These are phyloP conservation scores for Muscicapa striata DNA, from an alignment of 2,797 vertebrate genomes.

Conservation along the genomic window DNA sequence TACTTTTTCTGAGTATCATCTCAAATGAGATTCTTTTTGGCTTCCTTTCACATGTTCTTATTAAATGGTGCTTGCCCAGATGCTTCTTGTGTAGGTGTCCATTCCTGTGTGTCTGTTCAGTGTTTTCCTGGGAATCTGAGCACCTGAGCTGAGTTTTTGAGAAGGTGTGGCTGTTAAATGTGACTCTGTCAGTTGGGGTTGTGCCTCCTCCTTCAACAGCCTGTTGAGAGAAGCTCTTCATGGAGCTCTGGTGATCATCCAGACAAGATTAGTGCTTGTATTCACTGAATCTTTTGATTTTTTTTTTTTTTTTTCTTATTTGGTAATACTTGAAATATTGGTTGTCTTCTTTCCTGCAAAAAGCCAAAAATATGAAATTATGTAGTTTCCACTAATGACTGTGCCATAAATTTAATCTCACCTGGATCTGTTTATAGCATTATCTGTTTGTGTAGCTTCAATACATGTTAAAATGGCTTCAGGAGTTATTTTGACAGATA, in stretches of 20 bases:
- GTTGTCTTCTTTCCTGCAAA: neutral
- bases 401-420: neutral
- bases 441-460: neutral
- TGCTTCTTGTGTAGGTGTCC: neutral
- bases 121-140: neutral
- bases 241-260: neutral
- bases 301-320: neutral
- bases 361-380: neutral
- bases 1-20: neutral
- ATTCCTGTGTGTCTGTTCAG: neutral
- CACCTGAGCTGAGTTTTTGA: neutral
- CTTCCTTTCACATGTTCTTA: neutral
- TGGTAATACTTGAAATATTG: neutral
- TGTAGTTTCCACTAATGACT: neutral
- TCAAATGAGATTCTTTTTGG: neutral
- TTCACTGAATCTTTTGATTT: neutral
- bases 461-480: neutral
- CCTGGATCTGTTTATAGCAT: neutral
- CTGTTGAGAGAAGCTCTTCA: neutral
- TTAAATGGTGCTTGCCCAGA: neutral
- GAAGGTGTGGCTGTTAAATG: neutral
- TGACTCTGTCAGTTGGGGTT: slow-evolving; percentile 13
- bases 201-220: neutral
- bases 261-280: neutral
- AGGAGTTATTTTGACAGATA: neutral